Evolutionary conservation across 2,888 invertebrate species (phyloP).

Genomic region (Chrysodeixis includens): DNA sequence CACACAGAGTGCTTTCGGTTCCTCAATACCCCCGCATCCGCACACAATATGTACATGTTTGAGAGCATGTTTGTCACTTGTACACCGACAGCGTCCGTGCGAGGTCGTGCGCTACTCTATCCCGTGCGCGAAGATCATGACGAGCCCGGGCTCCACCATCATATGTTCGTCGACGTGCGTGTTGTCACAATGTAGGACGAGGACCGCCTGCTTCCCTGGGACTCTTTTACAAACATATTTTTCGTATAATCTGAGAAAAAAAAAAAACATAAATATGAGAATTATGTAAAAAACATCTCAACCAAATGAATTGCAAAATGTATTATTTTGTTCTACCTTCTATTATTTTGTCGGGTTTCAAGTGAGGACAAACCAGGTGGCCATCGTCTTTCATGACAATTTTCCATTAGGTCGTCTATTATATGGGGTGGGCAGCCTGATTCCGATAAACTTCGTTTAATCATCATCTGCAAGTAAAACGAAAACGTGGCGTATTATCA

Average conservation of each 20-base stretch:
- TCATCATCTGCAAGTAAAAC: conserved; percentile 92
- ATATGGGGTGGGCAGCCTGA: conserved; percentile 98
- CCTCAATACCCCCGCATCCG: conserved; percentile 47
- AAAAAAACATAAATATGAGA: not conserved
- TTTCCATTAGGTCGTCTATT: conserved; percentile 98
- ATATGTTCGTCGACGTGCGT: conserved; percentile 98
- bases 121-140: conserved; percentile 99
- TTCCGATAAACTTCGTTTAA: conserved; percentile 97
- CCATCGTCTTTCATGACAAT: conserved; percentile 98
- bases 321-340: conserved; percentile 89
- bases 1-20: not conserved
- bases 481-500: not conserved
- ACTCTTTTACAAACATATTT: conserved; percentile 98
- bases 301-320: not conserved
- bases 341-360: conserved; percentile 97
- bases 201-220: conserved; percentile 98
- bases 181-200: conserved; percentile 98
- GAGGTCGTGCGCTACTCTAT: conserved; percentile 90
- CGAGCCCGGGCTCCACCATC: conserved; percentile 98
- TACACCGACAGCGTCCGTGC: conserved; percentile 28
- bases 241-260: conserved; percentile 91
- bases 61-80: conserved; percentile 43
- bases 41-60: conserved; percentile 41
- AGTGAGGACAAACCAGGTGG: conserved; percentile 97
- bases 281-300: too few species aligned